Percentiles rank a stretch among this genome's conserved stretches.
phyloP scores from a whole-genome alignment of 2,113 vertebrate genomes.

The Brienomyrus brachyistius region DNA sequence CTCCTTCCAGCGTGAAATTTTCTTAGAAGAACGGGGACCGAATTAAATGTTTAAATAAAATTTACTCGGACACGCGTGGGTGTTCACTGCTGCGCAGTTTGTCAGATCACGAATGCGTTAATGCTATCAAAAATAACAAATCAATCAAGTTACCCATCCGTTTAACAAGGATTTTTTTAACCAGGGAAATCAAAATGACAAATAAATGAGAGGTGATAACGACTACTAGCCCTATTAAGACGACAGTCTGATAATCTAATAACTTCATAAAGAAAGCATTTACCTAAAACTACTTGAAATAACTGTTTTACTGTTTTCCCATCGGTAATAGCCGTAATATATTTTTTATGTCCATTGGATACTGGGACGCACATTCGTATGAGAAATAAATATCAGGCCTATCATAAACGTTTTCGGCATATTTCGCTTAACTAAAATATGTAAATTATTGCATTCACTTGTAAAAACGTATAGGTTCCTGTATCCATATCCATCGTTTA shows the following conservation, averaged over 20 bases:
- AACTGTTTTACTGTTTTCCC: background rate
- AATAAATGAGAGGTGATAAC: background rate
- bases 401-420: background rate
- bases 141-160: background rate
- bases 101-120: background rate
- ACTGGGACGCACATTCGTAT: background rate
- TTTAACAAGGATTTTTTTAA: background rate
- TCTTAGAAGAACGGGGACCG: background rate
- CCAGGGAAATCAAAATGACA: background rate
- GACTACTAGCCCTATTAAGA: background rate
- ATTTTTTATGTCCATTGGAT: background rate
- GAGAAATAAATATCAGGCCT: background rate
- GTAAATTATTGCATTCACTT: background rate
- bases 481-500: background rate
- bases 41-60: background rate
- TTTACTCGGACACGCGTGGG: background rate
- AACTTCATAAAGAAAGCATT: background rate
- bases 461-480: background rate
- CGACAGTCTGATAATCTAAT: background rate
- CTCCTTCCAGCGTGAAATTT: background rate
- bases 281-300: background rate
- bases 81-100: background rate
- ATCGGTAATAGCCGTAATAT: background rate
- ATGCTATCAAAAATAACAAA: background rate
- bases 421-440: background rate